Percentiles rank a stretch among this genome's conserved stretches.
Conservation (phyloP, 2,797 vertebrate species). For the Leptatherina wallacei region DNA sequence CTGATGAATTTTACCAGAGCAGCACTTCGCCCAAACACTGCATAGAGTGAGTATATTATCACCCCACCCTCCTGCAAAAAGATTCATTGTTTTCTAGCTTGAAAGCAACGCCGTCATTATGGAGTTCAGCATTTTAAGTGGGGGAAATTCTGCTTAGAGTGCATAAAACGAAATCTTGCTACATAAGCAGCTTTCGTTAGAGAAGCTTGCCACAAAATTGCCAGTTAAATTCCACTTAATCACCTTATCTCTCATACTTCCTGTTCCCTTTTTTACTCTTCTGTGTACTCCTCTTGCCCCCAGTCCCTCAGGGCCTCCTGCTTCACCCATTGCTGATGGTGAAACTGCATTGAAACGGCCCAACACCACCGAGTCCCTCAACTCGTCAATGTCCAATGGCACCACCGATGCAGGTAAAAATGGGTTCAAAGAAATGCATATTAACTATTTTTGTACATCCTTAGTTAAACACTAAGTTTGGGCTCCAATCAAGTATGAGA, state of each 20-base stretch:
- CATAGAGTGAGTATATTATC: constrained; percentile 89
- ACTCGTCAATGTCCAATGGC: constrained; percentile 97
- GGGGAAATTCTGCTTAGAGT: constrained; percentile 3
- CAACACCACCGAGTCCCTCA: constrained; percentile 94
- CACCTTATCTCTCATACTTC: constrained; percentile 18
- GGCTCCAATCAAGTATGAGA: not conserved
- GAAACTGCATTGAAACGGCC: constrained; percentile 90
- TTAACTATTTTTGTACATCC: not conserved
- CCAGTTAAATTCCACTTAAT: not conserved
- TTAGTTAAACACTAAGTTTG: not conserved
- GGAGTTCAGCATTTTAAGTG: constrained; percentile 4
- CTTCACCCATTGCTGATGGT: constrained; percentile 86
- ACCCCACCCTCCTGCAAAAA: not conserved
- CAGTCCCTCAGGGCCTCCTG: constrained; percentile 88
- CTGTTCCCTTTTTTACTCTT: constrained; percentile 9
- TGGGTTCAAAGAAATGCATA: not conserved
- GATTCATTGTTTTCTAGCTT: constrained; percentile 6
- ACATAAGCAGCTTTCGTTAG: not conserved
- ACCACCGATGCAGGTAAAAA: constrained; percentile 93
- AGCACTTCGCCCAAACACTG: constrained; percentile 94
- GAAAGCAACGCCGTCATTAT: constrained; percentile 16
- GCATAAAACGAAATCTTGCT: constrained; percentile 7
- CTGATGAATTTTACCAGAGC: constrained; percentile 97
- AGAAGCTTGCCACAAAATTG: constrained; percentile 6
- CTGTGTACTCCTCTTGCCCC: constrained; percentile 6